These are phyloP conservation scores for Poeciliopsis gracilis DNA, from an alignment of 2,797 vertebrate species.

Conservation along the genomic window DNA sequence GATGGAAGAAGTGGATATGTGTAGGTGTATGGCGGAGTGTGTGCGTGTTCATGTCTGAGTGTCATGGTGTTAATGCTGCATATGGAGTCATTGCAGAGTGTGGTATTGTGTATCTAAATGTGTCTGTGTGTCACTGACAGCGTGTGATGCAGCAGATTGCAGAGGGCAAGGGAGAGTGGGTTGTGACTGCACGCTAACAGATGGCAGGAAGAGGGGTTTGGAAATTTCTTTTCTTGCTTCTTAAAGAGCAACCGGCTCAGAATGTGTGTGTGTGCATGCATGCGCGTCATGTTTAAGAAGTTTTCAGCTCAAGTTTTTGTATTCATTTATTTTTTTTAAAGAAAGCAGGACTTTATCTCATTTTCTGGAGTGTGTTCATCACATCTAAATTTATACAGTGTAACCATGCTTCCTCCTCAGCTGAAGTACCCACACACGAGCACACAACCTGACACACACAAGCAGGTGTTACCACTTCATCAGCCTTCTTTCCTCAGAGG, in stretches of 20 bases:
- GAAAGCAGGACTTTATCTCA: conserved; percentile 34
- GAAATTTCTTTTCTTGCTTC: conserved; percentile 57
- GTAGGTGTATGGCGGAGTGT: conserved; percentile 13
- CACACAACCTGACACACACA: conserved; percentile 18
- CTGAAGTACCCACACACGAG: conserved; percentile 13
- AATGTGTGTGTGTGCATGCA: background rate
- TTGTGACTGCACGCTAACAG: conserved; percentile 66
- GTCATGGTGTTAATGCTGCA: conserved; percentile 1
- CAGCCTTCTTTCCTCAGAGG: conserved; percentile 17
- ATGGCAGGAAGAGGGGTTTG: conserved; percentile 69
- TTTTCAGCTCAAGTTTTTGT: conserved; percentile 10
- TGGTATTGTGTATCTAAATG: conserved; percentile 18
- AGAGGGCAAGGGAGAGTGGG: conserved; percentile 61
- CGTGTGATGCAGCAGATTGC: conserved; percentile 63
- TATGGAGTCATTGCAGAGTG: conserved; percentile 14
- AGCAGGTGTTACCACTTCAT: conserved; percentile 51
- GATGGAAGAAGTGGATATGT: conserved; percentile 7
- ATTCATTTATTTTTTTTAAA: conserved; percentile 11
- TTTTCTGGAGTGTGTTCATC: conserved; percentile 44
- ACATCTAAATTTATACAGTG: conserved; percentile 48
- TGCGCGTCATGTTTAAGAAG: background rate
- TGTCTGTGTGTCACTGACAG: conserved; percentile 28
- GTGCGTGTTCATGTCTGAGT: background rate
- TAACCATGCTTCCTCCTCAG: conserved; percentile 37
- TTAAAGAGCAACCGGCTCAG: conserved; percentile 61